Conservation (phyloP, 2,113 vertebrate species). For the Semicossyphus pulcher region DNA sequence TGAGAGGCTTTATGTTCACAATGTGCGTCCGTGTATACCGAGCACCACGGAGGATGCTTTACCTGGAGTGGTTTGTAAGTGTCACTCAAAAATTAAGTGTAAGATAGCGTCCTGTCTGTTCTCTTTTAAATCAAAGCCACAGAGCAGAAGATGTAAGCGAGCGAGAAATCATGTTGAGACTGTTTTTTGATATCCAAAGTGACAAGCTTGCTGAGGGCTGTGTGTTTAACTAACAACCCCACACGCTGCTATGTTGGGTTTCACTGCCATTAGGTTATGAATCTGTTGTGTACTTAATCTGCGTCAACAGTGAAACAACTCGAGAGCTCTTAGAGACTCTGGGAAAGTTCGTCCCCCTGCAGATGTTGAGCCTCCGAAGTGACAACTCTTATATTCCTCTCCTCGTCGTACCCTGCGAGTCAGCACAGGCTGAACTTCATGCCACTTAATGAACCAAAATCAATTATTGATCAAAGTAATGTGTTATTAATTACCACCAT, state of each 20-base stretch:
- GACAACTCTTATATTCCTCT: slow-evolving; percentile 17
- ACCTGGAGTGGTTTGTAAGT: slow-evolving; percentile 16
- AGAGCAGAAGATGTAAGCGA: slow-evolving; percentile 5
- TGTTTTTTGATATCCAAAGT: slow-evolving; percentile 18
- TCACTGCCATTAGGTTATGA: not conserved
- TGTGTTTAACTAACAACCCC: slow-evolving; percentile 1
- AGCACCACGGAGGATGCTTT: slow-evolving; percentile 14
- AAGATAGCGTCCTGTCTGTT: not conserved
- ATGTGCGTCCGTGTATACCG: slow-evolving; percentile 41
- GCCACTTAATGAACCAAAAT: slow-evolving; percentile 63
- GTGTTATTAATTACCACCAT: slow-evolving; percentile 70
- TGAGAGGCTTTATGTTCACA: slow-evolving; percentile 50
- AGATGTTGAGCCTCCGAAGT: not conserved
- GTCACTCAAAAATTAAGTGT: not conserved
- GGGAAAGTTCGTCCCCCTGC: not conserved
- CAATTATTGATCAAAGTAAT: slow-evolving; percentile 72
- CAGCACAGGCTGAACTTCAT: slow-evolving; percentile 33
- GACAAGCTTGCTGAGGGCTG: slow-evolving; percentile 20
- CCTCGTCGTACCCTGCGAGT: not conserved
- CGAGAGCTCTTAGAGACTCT: not conserved
- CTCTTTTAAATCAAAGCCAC: slow-evolving; percentile 13
- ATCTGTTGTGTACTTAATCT: not conserved
- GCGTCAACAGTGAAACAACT: slow-evolving; percentile 1
- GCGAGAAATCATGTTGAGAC: slow-evolving; percentile 14
- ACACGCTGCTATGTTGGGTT: not conserved